A percentile compares a stretch with the other conserved stretches of the same genome.
Evolutionary conservation across 2,113 vertebrate genomes (phyloP).

Genomic region (Accipiter cooperii): DNA sequence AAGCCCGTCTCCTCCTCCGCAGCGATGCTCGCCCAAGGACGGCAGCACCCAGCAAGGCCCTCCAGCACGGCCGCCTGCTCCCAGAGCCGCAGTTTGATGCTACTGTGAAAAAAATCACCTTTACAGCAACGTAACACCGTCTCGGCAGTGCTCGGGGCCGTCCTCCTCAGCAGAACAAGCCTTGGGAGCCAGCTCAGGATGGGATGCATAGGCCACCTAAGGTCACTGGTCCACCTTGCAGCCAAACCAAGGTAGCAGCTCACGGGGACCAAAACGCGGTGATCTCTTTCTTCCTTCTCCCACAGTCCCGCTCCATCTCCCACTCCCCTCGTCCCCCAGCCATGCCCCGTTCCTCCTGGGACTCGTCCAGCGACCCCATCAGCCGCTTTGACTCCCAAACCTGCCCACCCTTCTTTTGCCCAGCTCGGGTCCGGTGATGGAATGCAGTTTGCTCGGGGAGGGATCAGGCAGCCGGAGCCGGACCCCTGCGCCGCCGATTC

Average conservation of each 20-base stretch:
- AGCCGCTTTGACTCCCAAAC: background rate
- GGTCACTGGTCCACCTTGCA: background rate
- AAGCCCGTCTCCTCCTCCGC: background rate
- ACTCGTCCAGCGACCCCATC: too few species aligned
- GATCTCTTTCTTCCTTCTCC: background rate
- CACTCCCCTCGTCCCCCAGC: accelerated
- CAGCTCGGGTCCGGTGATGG: background rate
- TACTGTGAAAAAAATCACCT: background rate
- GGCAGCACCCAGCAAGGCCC: background rate
- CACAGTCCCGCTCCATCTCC: accelerated
- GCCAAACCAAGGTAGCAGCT: background rate
- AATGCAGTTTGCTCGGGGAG: background rate
- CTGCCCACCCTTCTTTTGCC: background rate
- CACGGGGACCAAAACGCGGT: background rate
- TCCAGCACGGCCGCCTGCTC: background rate
- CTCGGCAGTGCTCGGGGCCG: background rate
- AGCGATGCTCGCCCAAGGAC: accelerated
- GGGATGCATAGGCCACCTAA: background rate
- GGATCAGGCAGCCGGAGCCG: background rate
- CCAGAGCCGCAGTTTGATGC: background rate
- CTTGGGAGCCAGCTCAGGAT: background rate
- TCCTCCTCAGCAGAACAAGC: background rate
- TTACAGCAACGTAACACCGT: background rate
- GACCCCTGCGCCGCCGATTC: background rate
- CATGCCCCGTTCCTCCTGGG: background rate